Base-by-base conservation (phyloP, 2,888 invertebrate species). In the Melolontha melolontha region DNA sequence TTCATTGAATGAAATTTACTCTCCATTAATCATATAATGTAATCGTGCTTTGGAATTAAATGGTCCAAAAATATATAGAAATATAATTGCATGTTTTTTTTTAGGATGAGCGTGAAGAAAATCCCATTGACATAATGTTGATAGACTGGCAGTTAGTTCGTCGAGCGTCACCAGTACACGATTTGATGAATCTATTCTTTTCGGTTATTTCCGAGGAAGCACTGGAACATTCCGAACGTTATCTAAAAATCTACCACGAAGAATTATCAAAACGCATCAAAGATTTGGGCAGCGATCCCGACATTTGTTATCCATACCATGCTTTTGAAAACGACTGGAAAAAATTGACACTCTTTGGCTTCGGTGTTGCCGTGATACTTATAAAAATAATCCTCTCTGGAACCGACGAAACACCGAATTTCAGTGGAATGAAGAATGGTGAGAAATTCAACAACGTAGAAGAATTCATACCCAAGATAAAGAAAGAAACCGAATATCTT, bases 101-200 rank as follows among this genome's bases (percentile, higher is more conserved):
- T 54, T 66, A 73, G 74, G 71, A 72, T 39, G 40, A 57, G 11
- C 42, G 29, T 11, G 68, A 71, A 17, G 59, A 57, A 10, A 72
- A 66, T 64, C 73, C 74, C 16, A 68, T 70, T 10, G 68, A 70
- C 12, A 62, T 78, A 29, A 64, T 75, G 27, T 57, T 79, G 0
- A 54, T 79, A 10, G 79, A 79, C 57, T 78, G 75, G 65, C 79
- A 79, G 68, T 29, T 77, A 8, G 22, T 69, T n/a, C 68, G 71
- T 44, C 51, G 67, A 8, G 75, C 71, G 1, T 73, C 76, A 16
- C 79, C 79, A 0, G 79, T 76, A 4, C 68, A 73, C 47, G 83
- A 83, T 68, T 54, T 83, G 47, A 71, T 78, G 6, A 81, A 82
- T 69, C 74, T 78, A 67, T 72, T 83, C 8, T 82, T 79, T 68